These are phyloP conservation scores for Plebejus argus DNA, from an alignment of 2,888 invertebrate species.

Conservation along the genomic window DNA sequence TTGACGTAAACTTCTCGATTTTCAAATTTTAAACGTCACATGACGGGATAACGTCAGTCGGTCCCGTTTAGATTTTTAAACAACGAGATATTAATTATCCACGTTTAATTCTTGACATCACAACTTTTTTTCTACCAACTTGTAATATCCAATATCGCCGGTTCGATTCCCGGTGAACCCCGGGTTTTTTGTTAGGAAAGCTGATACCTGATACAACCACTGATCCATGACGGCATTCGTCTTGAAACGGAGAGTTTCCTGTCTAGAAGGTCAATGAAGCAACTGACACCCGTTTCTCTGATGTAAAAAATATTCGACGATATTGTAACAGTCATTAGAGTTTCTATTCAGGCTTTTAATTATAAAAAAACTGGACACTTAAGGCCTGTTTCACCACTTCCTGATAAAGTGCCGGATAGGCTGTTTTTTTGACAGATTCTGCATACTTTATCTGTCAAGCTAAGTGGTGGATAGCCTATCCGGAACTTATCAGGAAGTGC, in stretches of 20 bases:
- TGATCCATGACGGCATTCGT: slow-evolving; percentile 49
- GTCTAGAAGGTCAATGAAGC: slow-evolving; percentile 60
- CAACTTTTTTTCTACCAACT: not conserved
- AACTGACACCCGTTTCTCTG: slow-evolving; percentile 55
- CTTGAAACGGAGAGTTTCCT: slow-evolving; percentile 59
- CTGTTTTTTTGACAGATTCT: too few species aligned
- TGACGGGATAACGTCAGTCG: too few species aligned
- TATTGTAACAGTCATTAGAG: not conserved
- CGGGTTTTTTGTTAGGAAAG: slow-evolving; percentile 37
- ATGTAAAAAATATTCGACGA: slow-evolving; percentile 32
- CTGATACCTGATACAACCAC: slow-evolving; percentile 37
- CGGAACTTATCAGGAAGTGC: too few species aligned
- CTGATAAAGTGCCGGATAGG: too few species aligned
- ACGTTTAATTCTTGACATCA: not conserved
- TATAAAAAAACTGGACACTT: not conserved
- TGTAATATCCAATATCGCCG: not conserved
- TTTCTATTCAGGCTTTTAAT: slow-evolving; percentile 11
- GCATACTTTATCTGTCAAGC: too few species aligned
- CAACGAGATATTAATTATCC: too few species aligned
- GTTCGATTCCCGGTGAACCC: slow-evolving; percentile 8
- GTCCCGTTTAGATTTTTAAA: too few species aligned
- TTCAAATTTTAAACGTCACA: too few species aligned
- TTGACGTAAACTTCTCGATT: too few species aligned
- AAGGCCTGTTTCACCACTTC: too few species aligned
- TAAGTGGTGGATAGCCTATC: too few species aligned